phyloP scores from a whole-genome alignment of 2,797 vertebrate genomes.

The Agapornis canus region DNA sequence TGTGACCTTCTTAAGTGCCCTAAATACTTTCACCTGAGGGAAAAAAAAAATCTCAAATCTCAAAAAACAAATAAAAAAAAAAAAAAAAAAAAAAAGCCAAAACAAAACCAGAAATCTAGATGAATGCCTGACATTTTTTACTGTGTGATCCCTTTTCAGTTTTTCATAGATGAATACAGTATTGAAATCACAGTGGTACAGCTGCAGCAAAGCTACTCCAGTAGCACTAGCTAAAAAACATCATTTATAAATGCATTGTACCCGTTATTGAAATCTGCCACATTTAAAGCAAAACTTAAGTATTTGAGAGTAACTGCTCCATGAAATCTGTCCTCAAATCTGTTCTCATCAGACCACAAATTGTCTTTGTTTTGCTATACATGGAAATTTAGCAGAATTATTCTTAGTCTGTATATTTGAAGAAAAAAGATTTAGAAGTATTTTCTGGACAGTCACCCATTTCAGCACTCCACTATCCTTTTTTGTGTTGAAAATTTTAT shows the following conservation, averaged over 20 bases:
- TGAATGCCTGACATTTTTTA: not conserved
- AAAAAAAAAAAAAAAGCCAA: not conserved
- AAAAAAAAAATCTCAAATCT: not conserved
- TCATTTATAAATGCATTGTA: not conserved
- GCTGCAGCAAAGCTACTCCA: not conserved
- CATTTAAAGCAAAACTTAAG: conserved; percentile 1
- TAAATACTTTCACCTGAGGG: not conserved
- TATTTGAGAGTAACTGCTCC: not conserved
- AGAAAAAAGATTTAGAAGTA: not conserved
- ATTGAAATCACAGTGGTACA: not conserved
- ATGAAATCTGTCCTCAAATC: not conserved
- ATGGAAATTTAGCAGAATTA: not conserved
- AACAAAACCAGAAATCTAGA: not conserved
- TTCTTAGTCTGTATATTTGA: not conserved
- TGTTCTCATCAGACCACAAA: not conserved
- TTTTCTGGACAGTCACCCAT: not conserved
- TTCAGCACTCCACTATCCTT: not conserved
- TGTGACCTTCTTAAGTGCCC: not conserved
- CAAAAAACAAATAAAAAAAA: too few species aligned
- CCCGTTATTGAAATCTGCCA: not conserved
- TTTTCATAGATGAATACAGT: not conserved
- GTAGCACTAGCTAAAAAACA: not conserved
- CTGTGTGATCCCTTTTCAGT: not conserved
- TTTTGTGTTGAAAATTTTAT: not conserved
- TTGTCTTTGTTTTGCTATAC: not conserved